A percentile compares a stretch with the other conserved stretches of the same genome.
Evolutionary conservation across 2,113 vertebrate species (phyloP).

Genomic region (Chlorodrepanis virens): DNA sequence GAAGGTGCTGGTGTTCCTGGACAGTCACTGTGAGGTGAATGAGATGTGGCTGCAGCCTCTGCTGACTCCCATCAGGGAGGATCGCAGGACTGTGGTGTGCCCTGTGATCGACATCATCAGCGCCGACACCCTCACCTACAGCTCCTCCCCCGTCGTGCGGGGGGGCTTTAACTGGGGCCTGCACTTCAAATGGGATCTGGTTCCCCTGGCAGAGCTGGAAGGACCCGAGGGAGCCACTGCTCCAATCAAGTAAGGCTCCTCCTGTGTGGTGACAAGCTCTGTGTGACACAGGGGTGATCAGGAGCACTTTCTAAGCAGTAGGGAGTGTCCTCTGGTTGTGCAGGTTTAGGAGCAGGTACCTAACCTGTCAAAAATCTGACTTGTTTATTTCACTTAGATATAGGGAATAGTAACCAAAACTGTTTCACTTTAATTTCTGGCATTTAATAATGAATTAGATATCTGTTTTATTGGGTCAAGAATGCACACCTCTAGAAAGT

Average conservation of each 20-base stretch:
- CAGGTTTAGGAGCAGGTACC: background rate
- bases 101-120: conserved; percentile 98
- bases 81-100: conserved; percentile 86
- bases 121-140: conserved; percentile 90
- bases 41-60: conserved; percentile 89
- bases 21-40: conserved; percentile 98
- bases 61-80: conserved; percentile 77
- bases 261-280: background rate
- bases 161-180: conserved; percentile 99
- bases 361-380: background rate
- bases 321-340: background rate
- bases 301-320: background rate
- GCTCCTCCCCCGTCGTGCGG: conserved; percentile 89
- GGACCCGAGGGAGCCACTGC: conserved; percentile 77
- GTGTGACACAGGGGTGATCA: background rate
- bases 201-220: conserved; percentile 83
- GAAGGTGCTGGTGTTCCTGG: conserved; percentile 92
- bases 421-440: background rate
- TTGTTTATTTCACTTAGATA: background rate
- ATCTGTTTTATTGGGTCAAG: background rate
- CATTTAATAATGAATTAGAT: background rate
- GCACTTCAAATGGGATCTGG: conserved; percentile 98
- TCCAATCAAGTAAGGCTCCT: conserved; percentile 82
- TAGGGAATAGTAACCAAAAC: background rate
- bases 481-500: background rate